Evolutionary conservation across 2,888 invertebrate genomes (phyloP), one percentile per base, ranked within the genome.

Genomic region (Pandemis heparana): DNA sequence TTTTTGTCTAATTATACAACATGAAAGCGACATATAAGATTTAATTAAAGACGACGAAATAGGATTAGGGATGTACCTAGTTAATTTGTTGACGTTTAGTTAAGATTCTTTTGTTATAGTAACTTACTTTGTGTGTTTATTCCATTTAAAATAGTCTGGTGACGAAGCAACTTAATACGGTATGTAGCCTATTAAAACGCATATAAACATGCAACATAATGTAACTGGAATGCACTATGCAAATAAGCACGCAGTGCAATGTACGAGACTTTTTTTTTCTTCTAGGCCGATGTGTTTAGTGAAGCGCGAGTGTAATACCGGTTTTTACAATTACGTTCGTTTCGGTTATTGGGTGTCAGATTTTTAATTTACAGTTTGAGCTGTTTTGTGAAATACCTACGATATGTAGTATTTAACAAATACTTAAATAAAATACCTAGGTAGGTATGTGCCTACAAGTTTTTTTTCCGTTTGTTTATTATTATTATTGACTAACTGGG

Each of bases 161-260:
- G 41, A 60, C 38, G n/a, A 32, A 39, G 23, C 39, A 61, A 14
- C 14, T 39, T 9, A n/a, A 10, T 23, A 32, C 61, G 61, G 53
- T 32, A 48, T 56, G 56, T 23, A 65, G 59, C 7, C 70, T 38
- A 48, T 64, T 71, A 60, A 48, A 64, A 41, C 38, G 46, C 46
- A 70, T 65, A 18, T n/a, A 43, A 38, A 32, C 72, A 72, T 79
- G 80, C 77, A 65, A 80, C 74, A 76, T 77, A 78, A 74, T 77
- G 75, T 74, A 77, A 80, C 68, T 71, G 60, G 67, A 67, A 60
- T 77, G 79, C 77, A 72, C 75, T 79, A 79, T 79, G 77, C 72
- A 78, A 68, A 61, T 62, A 60, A 23, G 60, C 51, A 63, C 43
- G 53, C 56, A 63, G 62, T 72, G 38, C 18, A 38, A 60, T 9